phyloP scores from a whole-genome alignment of 2,888 invertebrate genomes.

The Yponomeuta evonymella region DNA sequence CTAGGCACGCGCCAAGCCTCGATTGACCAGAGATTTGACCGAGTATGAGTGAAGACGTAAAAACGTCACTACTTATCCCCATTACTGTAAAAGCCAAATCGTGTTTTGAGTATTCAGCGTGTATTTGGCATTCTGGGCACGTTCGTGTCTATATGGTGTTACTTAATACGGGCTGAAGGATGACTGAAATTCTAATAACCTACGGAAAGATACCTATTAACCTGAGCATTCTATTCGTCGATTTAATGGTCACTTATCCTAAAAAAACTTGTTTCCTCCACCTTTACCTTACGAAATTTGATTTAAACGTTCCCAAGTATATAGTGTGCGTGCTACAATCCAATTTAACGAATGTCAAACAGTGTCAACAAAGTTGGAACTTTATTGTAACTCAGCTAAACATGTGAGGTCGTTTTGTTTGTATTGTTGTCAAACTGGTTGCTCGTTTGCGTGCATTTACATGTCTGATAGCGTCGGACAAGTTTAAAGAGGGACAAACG shows the following conservation, averaged over 20 bases:
- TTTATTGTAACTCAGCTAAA: neutral
- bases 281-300: neutral
- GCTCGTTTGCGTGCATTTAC: constrained; percentile 1
- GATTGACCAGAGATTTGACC: constrained; percentile 49
- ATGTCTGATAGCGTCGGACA: constrained; percentile 5
- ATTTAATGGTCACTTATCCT: no score
- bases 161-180: neutral
- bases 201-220: no score
- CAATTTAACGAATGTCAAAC: neutral
- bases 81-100: neutral
- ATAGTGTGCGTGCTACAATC: neutral
- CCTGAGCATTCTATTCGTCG: no score
- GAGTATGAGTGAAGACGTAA: constrained; percentile 6
- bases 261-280: neutral
- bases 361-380: neutral
- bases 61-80: constrained; percentile 1
- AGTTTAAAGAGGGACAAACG: neutral
- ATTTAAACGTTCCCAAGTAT: neutral
- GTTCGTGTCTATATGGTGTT: neutral
- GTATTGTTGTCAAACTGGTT: neutral
- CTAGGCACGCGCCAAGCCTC: constrained; percentile 42
- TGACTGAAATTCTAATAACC: no score
- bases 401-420: neutral
- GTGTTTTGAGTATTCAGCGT: neutral
- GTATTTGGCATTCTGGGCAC: neutral